Base-by-base conservation (phyloP, 2,113 vertebrate species). In the Okapia johnstoni region DNA sequence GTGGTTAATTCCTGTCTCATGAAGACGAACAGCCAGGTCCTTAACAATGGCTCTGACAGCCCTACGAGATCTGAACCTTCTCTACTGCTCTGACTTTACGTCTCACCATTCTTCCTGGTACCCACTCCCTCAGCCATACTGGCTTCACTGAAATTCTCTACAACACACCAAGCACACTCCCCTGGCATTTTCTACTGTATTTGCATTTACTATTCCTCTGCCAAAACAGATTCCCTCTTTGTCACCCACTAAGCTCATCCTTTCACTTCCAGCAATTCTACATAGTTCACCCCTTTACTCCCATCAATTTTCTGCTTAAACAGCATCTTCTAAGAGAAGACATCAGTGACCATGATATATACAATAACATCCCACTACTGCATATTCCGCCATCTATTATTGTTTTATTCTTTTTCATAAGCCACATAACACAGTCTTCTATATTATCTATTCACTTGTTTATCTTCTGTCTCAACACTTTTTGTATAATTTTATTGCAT, bases 111-210 rank as follows among this genome's bases (percentile, higher is more conserved):
- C 4, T 15, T 92, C 30, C n/a, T 30, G n/a, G 8, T 7, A 9
- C 4, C 2, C 7, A 26, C 16, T 77, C 4, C 2, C 88, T 73
- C 17, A 66, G 28, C 3, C 21, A 4, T 1, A 13, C 3, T 7
- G 57, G 5, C 15, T 58, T 36, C 40, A 48, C 48, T 28, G 43
- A 85, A 46, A 21, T 46, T 86, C 23, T 43, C 40, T 30, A 40
- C 6, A 28, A 48, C 50, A 76, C 8, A 46, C 0, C 36, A 28
- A 54, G n/a, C 5, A 40, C 12, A 10, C 12, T 23, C 15, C 43
- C 14, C 3, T 4, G 12, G 10, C 33, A 46, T 1, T 79, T n/a
- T 66, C 6, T 25, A 23, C 28, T 33, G 50, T 3, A 28, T 28
- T 6, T 92, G 33, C 4, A 36, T 77, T 21, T 77, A 19, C 21